Base-by-base conservation (phyloP, 2,888 invertebrate species). In the Andrena praecox region DNA sequence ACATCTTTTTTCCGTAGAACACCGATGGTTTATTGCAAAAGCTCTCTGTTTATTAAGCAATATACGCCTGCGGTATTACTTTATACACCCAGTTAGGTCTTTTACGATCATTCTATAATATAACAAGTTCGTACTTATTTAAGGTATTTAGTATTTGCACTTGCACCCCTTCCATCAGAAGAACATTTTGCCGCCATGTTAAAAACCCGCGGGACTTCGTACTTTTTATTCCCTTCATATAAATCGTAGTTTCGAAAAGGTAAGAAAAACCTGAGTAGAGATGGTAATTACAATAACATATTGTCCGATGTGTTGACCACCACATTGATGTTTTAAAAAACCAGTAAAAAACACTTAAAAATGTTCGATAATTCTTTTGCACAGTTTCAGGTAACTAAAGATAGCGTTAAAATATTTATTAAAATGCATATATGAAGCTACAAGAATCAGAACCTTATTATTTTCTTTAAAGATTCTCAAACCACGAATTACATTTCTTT, bases 101-200 rank as follows among this genome's bases (percentile, higher is more conserved):
- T 66, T 35, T 20, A 27, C 20, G 7, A 31, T 56, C 12, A n/a
- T 35, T 54, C 7, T 63, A 48, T 35, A 24, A n/a, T 29, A 10
- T 62, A 48, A 31, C 20, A 54, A 63, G 59, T 29, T 50, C 8
- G 27, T 35, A 33, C n/a, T 20, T 29, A 10, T 27, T 24, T 59
- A 31, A 42, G 27, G 16, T 48, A 54, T 54, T 24, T 60, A 52
- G 24, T 67, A 52, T 42, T 60, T 77, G 35, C 16, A 76, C 27
- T 20, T 48, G 24, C 16, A 24, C 5, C 27, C 27, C 2, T 68
- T 12, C n/a, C 10, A n/a, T 33, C 8, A 66, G 10, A 48, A 20
- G 42, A 67, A 63, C 6, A 20, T 27, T 24, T 50, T 10, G 20
- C 48, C 16, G 24, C 12, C 0, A 10, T 12, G 8, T 68, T 33